A percentile compares a stretch with the other conserved stretches of the same genome.
Evolutionary conservation across 2,797 vertebrate genomes (phyloP).

Genomic region (Phrynocephalus vlangalii): DNA sequence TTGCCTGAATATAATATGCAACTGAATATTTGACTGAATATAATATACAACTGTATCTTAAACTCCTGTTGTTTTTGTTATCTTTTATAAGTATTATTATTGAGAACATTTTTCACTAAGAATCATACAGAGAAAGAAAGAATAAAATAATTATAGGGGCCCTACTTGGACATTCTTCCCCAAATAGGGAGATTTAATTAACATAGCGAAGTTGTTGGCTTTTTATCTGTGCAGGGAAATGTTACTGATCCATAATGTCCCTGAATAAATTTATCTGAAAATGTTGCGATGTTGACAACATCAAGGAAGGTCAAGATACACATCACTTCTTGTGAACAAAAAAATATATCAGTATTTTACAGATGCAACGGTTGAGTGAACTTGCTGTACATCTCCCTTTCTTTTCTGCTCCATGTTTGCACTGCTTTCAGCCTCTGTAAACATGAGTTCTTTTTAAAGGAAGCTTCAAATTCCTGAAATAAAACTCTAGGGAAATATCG

Average conservation of each 20-base stretch:
- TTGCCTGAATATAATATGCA: background rate
- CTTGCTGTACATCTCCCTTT: background rate
- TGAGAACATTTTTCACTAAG: background rate
- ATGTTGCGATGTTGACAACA: background rate
- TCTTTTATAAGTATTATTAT: background rate
- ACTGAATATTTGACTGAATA: no score
- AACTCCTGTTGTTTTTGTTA: no score
- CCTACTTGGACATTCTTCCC: background rate
- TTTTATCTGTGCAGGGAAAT: background rate
- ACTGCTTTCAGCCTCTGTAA: constrained; percentile 21
- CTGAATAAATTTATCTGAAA: constrained; percentile 9
- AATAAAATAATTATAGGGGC: background rate
- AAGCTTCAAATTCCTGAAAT: background rate
- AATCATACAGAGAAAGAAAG: background rate
- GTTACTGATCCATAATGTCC: constrained; percentile 15
- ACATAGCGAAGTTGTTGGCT: background rate
- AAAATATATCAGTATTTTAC: background rate
- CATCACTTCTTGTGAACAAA: constrained; percentile 3
- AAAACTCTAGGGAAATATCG: constrained; percentile 35
- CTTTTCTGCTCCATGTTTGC: background rate
- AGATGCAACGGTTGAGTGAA: background rate
- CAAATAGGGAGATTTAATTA: background rate
- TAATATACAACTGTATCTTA: no score
- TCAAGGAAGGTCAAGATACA: background rate
- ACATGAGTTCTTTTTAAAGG: constrained; percentile 20